Evolutionary conservation across 2,797 vertebrate genomes (phyloP).

Genomic region (Centropyge bicolor): DNA sequence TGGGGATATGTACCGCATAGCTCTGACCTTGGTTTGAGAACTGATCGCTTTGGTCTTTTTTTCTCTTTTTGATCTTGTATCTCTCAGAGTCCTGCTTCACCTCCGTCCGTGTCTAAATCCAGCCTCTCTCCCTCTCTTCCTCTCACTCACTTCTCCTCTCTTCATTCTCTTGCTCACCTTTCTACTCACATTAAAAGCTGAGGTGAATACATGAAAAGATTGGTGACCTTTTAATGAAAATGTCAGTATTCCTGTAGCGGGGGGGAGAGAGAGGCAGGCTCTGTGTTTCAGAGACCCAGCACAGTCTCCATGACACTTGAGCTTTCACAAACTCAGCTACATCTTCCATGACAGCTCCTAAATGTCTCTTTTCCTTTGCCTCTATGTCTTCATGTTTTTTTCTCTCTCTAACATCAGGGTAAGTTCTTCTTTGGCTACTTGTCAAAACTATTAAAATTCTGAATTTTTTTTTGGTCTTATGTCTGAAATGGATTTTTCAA

Average conservation of each 20-base stretch:
- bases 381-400: slow-evolving; percentile 1
- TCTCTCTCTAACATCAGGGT: slow-evolving; percentile 9
- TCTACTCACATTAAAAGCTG: slow-evolving; percentile 90
- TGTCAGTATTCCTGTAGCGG: slow-evolving; percentile 85
- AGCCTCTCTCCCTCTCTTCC: slow-evolving; percentile 75
- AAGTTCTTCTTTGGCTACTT: slow-evolving; percentile 18
- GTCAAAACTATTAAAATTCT: slow-evolving; percentile 11
- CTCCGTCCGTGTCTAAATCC: slow-evolving; percentile 64
- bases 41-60: slow-evolving; percentile 79
- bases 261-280: slow-evolving; percentile 48
- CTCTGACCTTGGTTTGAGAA: slow-evolving; percentile 73
- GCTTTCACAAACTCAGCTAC: slow-evolving; percentile 72
- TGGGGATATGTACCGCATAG: slow-evolving; percentile 58
- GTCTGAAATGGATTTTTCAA: background rate
- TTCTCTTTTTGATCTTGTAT: slow-evolving; percentile 81
- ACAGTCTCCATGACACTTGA: slow-evolving; percentile 72
- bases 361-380: slow-evolving; percentile 69
- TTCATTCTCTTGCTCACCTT: slow-evolving; percentile 87
- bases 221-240: slow-evolving; percentile 89
- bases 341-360: slow-evolving; percentile 64
- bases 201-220: slow-evolving; percentile 86
- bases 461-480: background rate
- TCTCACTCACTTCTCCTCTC: slow-evolving; percentile 76
- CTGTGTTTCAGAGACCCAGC: slow-evolving; percentile 64
- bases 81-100: slow-evolving; percentile 64